Evolutionary conservation across 2,888 invertebrate genomes (phyloP).

Genomic region (Dicranocentrus wangi): DNA sequence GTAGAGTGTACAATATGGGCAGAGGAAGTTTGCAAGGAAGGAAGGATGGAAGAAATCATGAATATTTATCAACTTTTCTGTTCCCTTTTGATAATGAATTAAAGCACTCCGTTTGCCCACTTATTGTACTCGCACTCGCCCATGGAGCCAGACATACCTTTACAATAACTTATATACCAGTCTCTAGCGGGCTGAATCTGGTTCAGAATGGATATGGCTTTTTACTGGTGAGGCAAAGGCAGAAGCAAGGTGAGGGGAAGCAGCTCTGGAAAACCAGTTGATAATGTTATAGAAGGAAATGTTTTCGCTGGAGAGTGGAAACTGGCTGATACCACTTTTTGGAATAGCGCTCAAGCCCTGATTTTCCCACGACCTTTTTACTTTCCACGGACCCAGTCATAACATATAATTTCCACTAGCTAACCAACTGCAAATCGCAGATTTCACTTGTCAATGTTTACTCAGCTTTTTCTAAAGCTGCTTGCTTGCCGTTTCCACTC

Average conservation of each 20-base stretch:
- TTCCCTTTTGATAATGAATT: conserved; percentile 61
- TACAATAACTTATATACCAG: no score
- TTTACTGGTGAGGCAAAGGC: no score
- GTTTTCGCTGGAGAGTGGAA: conserved; percentile 12
- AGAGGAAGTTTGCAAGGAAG: conserved; percentile 12
- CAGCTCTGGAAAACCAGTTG: not conserved
- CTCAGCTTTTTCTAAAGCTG: conserved; percentile 29
- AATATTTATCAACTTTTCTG: conserved; percentile 62
- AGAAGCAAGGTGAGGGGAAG: no score
- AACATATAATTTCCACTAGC: conserved; percentile 22
- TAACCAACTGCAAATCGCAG: conserved; percentile 42
- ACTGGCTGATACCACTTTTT: conserved; percentile 39
- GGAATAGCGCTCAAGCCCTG: conserved; percentile 6
- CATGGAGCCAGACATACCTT: no score
- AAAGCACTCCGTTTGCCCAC: conserved; percentile 16
- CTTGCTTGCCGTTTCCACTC: conserved; percentile 14
- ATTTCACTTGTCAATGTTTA: conserved; percentile 64
- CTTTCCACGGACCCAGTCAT: conserved; percentile 1
- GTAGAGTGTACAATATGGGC: not conserved
- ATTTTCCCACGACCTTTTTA: conserved; percentile 52
- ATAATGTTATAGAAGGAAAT: conserved; percentile 2
- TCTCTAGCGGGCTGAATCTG: no score
- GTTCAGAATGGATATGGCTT: no score
- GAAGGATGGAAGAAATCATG: conserved; percentile 43
- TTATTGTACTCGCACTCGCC: no score